Evolutionary conservation across 2,113 vertebrate species (phyloP).

Genomic region (Nymphicus hollandicus): DNA sequence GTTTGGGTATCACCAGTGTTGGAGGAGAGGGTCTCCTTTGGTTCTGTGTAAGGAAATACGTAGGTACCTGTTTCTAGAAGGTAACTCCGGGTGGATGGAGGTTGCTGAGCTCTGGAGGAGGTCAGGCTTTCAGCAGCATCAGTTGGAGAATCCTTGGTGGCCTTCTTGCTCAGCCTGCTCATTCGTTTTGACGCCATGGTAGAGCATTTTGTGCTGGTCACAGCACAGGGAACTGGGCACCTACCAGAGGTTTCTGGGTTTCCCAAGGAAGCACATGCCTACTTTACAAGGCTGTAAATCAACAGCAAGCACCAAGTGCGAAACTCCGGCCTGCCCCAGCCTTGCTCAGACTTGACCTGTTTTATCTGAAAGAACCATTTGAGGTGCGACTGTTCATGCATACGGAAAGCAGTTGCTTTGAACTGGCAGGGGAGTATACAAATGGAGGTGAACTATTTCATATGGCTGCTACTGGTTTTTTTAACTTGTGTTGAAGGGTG

Average conservation of each 20-base stretch:
- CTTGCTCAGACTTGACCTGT: conserved; percentile 13
- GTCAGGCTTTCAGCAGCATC: background rate
- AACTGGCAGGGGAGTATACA: background rate
- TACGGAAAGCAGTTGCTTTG: background rate
- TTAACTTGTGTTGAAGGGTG: background rate
- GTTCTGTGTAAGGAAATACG: background rate
- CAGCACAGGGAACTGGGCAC: accelerated
- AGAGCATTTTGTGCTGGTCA: background rate
- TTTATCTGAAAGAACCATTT: background rate
- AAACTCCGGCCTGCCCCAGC: background rate
- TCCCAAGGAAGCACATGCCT: background rate
- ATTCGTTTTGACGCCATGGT: accelerated
- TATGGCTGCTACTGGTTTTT: background rate
- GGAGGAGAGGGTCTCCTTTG: background rate
- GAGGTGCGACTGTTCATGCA: background rate
- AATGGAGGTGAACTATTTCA: background rate
- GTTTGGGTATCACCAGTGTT: accelerated
- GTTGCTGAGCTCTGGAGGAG: background rate
- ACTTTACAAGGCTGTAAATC: background rate
- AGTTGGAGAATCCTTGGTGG: background rate
- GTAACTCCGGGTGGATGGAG: background rate
- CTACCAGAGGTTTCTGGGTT: background rate
- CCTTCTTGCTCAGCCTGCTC: accelerated
- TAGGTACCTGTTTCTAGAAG: background rate
- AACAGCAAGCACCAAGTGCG: accelerated